A percentile compares a stretch with the other conserved stretches of the same genome.
phyloP scores from a whole-genome alignment of 2,888 invertebrate genomes.

The Gymnosoma rotundatum region DNA sequence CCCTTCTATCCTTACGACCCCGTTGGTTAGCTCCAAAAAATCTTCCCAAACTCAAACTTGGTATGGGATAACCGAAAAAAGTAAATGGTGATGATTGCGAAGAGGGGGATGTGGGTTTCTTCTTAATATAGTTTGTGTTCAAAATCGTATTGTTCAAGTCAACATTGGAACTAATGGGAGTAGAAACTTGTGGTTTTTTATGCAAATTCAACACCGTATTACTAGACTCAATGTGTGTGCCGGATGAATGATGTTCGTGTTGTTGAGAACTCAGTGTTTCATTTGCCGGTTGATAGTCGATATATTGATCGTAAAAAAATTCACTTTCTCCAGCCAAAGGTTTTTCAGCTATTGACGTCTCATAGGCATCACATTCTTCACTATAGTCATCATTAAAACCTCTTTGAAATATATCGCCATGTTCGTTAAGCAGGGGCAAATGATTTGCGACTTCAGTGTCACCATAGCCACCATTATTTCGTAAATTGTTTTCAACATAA shows the following conservation, averaged over 20 bases:
- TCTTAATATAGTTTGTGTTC: constrained; percentile 81
- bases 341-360: constrained; percentile 82
- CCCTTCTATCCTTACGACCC: constrained; percentile 79
- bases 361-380: constrained; percentile 82
- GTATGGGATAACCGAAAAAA: constrained; percentile 92
- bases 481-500: constrained; percentile 74
- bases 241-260: constrained; percentile 51
- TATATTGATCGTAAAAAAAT: constrained; percentile 92
- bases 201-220: constrained; percentile 80
- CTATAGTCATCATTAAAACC: constrained; percentile 83
- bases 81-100: constrained; percentile 85
- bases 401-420: constrained; percentile 87
- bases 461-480: constrained; percentile 67
- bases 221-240: constrained; percentile 35
- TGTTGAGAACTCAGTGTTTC: constrained; percentile 66
- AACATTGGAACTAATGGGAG: constrained; percentile 84
- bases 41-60: constrained; percentile 87
- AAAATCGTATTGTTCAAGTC: constrained; percentile 82
- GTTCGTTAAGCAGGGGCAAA: constrained; percentile 86
- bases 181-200: constrained; percentile 75
- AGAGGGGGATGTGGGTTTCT: constrained; percentile 72
- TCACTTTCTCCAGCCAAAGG: constrained; percentile 90
- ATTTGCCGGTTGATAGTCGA: constrained; percentile 86
- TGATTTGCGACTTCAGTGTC: constrained; percentile 78
- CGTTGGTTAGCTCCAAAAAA: constrained; percentile 83